Evolutionary conservation across 2,113 vertebrate genomes (phyloP).

Genomic region (Leucosticte australis): DNA sequence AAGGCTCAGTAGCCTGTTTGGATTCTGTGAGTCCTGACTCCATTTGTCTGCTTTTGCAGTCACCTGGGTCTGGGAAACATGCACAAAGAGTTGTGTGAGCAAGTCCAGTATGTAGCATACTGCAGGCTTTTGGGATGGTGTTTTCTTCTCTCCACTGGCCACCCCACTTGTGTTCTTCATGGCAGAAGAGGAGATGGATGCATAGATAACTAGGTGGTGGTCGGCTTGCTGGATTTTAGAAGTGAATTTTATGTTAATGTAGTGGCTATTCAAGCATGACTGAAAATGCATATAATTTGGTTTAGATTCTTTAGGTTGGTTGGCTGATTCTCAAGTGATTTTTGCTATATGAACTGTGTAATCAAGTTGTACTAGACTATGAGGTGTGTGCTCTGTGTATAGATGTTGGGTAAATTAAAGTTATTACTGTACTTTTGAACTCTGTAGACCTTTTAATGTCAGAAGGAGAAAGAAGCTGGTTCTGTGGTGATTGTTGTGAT

Average conservation of each 20-base stretch:
- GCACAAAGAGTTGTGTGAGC: neutral
- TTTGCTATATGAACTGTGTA: slow-evolving; percentile 10
- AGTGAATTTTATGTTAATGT: neutral
- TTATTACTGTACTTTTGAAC: neutral
- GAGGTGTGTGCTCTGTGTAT: neutral
- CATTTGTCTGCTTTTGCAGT: neutral
- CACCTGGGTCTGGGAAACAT: neutral
- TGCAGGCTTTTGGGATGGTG: neutral
- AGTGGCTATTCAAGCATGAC: neutral
- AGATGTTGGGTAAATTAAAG: neutral
- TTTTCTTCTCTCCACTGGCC: neutral
- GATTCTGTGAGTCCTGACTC: neutral
- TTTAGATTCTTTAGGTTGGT: neutral
- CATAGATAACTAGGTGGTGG: neutral
- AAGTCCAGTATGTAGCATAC: neutral
- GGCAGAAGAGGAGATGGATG: neutral
- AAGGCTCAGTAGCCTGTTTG: neutral
- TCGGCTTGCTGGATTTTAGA: neutral
- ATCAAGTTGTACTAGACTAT: neutral
- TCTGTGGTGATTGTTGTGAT: neutral
- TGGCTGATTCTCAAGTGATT: slow-evolving; percentile 1
- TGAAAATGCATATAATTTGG: neutral
- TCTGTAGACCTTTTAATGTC: neutral
- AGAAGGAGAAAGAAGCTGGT: neutral
- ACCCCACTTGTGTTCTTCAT: neutral